phyloP scores from a whole-genome alignment of 1,140 invertebrate species.

The Apolygus lucorum region DNA sequence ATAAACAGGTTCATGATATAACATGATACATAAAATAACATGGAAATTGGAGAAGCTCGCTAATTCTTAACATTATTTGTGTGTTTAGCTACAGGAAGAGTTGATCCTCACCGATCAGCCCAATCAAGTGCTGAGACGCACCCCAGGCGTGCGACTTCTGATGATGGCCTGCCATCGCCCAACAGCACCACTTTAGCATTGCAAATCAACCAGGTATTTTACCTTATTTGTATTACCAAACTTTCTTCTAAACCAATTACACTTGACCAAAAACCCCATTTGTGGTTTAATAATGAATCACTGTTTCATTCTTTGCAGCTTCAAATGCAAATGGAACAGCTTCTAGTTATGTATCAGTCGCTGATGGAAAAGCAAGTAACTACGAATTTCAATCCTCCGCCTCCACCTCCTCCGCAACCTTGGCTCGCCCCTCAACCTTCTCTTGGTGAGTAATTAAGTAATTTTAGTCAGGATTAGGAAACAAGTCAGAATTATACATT shows the following conservation, averaged over 20 bases:
- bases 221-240: too few relatives aligned
- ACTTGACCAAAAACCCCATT: too few relatives aligned
- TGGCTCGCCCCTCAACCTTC: conserved; percentile 22
- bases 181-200: conserved; percentile 22
- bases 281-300: too few relatives aligned
- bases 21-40: too few relatives aligned
- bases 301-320: too few relatives aligned
- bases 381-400: conserved; percentile 20
- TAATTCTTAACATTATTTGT: too few relatives aligned
- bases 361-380: conserved; percentile 29
- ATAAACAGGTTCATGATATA: too few relatives aligned
- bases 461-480: too few relatives aligned
- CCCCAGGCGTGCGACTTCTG: not conserved
- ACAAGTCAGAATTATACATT: too few relatives aligned
- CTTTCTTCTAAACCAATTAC: too few relatives aligned
- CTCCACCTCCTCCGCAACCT: conserved; percentile 19
- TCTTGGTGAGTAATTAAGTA: not conserved
- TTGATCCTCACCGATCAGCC: not conserved
- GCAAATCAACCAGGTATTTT: conserved; percentile 27
- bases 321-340: conserved; percentile 29
- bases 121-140: not conserved
- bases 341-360: conserved; percentile 26
- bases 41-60: too few relatives aligned
- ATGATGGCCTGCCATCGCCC: conserved; percentile 8
- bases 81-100: not conserved